Evolutionary conservation across 1,140 invertebrate genomes (phyloP).

Genomic region (Globodera ellingtonae): DNA sequence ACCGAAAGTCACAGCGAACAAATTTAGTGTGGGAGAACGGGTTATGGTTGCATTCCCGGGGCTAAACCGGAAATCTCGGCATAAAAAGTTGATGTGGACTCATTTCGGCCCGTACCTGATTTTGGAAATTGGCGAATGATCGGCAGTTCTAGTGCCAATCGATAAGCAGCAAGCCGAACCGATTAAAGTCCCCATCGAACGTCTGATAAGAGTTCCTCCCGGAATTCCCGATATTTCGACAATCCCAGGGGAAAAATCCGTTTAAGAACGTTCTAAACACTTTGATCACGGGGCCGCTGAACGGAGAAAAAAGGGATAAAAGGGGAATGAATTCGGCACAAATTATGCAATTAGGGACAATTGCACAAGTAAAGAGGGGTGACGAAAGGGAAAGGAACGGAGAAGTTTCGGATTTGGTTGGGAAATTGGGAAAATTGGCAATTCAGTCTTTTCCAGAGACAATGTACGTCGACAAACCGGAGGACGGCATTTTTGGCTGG

Average conservation of each 20-base stretch:
- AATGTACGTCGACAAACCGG: background rate
- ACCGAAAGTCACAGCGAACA: background rate
- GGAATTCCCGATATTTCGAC: slow-evolving; percentile 21
- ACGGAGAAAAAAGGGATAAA: background rate
- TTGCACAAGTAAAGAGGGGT: background rate
- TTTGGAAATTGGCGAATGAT: background rate
- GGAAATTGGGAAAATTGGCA: background rate
- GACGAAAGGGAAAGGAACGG: background rate
- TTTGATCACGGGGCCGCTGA: background rate
- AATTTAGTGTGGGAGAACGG: background rate
- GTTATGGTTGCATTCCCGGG: slow-evolving; percentile 16
- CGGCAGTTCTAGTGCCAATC: slow-evolving; percentile 5
- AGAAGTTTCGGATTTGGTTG: background rate
- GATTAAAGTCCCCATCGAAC: slow-evolving; percentile 13
- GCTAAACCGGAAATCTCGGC: background rate
- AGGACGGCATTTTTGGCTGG: background rate
- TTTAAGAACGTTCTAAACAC: slow-evolving; percentile 6
- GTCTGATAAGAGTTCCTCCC: slow-evolving; percentile 3
- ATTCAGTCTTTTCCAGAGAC: background rate
- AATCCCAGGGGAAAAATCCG: background rate
- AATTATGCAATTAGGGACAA: slow-evolving; percentile 14
- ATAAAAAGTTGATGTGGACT: slow-evolving; percentile 15
- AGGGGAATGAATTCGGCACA: background rate
- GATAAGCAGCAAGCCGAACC: slow-evolving; percentile 6
- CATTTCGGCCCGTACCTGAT: slow-evolving; percentile 19